Base-by-base conservation (phyloP, 2,113 vertebrate genomes). In the Petromus typicus region DNA sequence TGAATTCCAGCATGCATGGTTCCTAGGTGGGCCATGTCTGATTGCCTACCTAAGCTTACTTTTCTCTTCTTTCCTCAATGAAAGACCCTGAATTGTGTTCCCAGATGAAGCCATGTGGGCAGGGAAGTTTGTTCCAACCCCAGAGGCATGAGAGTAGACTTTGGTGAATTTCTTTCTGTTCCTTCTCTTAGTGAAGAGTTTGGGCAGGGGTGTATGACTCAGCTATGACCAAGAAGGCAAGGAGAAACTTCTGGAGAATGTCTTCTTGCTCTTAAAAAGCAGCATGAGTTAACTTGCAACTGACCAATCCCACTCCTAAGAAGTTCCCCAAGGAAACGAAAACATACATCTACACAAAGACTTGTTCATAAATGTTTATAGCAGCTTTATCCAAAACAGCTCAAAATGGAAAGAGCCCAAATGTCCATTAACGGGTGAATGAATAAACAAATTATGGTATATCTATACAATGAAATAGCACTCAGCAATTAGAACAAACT, bases 351-450 rank as follows among this genome's bases (percentile, higher is more conserved):
- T 67, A 66, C 20, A 79, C 32, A 81, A 86, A 95, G 67, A 83
- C 69, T 25, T 94, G 76, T 86, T 78, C 51, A 69, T 91, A 75
- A 88, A 91, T 96, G 80, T 95, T 96, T 93, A 84, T 37, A 93
- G 61, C 86, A 94, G 37, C n/a, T 93, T 86, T 95, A 76, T 87
- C 94, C 90, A 87, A 84, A 87, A 95, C 48, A 87, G 69, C 43
- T 86, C 61, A 86, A 76, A 61, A 59, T 96, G 92, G 87, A 92
- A 96, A 63, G 11, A 78, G 18, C 84, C 81, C 90, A 97, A 83
- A 86, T 76, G 64, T 78, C 73, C 76, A 88, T 82, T 94, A 93
- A 66, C 69, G 76, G 54, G 45, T 78, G 56, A 95, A 61, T 51
- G 59, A 78, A 85, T 90, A 93, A 93, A 90, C 90, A 96, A 80